These are phyloP conservation scores for Halichoeres trimaculatus DNA, from an alignment of 2,113 vertebrate genomes.

Conservation along the genomic window DNA sequence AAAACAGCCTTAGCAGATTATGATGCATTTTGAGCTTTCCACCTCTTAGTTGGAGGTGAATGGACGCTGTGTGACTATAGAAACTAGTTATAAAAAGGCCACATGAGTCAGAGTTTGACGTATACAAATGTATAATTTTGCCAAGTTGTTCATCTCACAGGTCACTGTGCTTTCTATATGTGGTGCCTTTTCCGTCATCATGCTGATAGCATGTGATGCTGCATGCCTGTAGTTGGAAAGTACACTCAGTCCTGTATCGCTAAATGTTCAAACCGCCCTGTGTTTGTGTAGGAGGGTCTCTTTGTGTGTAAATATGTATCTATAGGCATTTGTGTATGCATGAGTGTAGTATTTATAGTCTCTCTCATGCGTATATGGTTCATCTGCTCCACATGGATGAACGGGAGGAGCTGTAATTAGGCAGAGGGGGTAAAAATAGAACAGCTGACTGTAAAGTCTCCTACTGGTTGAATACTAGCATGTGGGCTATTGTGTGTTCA, in stretches of 20 bases:
- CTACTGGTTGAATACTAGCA: conserved; percentile 22
- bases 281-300: conserved; percentile 16
- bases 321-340: background rate
- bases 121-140: conserved; percentile 9
- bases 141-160: background rate
- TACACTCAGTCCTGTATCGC: conserved; percentile 13
- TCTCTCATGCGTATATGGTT: conserved; percentile 27
- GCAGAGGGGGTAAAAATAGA: conserved; percentile 61
- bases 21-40: too few relatives aligned
- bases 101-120: too few relatives aligned
- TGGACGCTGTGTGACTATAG: too few relatives aligned
- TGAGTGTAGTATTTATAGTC: conserved; percentile 51
- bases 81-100: too few relatives aligned
- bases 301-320: conserved; percentile 23
- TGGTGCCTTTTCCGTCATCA: background rate
- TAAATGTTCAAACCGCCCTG: conserved; percentile 24
- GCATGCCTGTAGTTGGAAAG: background rate
- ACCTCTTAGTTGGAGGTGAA: too few relatives aligned
- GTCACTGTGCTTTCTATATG: background rate
- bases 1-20: too few relatives aligned
- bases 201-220: background rate
- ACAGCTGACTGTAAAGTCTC: conserved; percentile 35
- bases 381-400: conserved; percentile 43
- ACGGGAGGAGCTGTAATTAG: conserved; percentile 55
- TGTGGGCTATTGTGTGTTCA: conserved; percentile 17